Percentiles rank a stretch among this genome's conserved stretches.
Evolutionary conservation across 2,797 vertebrate species (phyloP).

Genomic region (Staurois parvus): DNA sequence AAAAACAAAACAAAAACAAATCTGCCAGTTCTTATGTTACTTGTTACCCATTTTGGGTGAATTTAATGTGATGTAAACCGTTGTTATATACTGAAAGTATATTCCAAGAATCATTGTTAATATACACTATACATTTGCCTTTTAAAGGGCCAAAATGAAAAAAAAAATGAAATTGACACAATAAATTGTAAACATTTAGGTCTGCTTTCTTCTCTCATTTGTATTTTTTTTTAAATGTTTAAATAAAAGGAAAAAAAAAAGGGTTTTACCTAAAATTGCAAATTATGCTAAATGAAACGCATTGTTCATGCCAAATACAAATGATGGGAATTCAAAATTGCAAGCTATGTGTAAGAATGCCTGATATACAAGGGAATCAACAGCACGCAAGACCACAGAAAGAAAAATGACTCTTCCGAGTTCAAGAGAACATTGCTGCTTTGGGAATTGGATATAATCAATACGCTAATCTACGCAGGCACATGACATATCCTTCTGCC

Average conservation of each 20-base stretch:
- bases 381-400: constrained; percentile 19
- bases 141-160: constrained; percentile 72
- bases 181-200: constrained; percentile 84
- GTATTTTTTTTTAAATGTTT: constrained; percentile 1
- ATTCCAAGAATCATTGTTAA: constrained; percentile 69
- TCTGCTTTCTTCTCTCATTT: constrained; percentile 71
- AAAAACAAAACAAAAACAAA: not conserved
- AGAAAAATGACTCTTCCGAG: constrained; percentile 30
- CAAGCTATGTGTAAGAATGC: not conserved
- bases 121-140: constrained; percentile 73
- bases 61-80: constrained; percentile 35
- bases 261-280: constrained; percentile 3
- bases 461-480: constrained; percentile 37
- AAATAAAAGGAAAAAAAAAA: constrained; percentile 3
- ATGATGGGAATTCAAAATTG: constrained; percentile 29
- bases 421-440: constrained; percentile 44
- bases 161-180: constrained; percentile 73
- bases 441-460: constrained; percentile 46
- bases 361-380: constrained; percentile 9
- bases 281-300: not conserved
- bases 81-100: constrained; percentile 59
- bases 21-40: constrained; percentile 60
- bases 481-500: constrained; percentile 41
- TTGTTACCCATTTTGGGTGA: constrained; percentile 52
- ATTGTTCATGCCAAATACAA: not conserved